Evolutionary conservation across 53 echinoderm and acorn worm species (phyloP).

Genomic region (Echinometra lucunter): DNA sequence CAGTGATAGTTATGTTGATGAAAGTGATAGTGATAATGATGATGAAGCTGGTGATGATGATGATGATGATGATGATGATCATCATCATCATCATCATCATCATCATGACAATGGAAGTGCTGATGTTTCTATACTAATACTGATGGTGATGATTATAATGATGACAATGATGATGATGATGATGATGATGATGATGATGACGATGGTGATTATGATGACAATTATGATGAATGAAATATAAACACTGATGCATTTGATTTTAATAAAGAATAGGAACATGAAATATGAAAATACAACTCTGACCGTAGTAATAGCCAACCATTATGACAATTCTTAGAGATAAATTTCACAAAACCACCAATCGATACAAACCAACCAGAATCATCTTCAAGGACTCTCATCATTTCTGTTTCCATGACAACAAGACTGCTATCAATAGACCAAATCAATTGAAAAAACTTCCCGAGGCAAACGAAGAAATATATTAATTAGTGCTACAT

Average conservation of each 20-base stretch:
- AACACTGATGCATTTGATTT: background rate
- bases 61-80: background rate
- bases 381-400: conserved; percentile 15
- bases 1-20: background rate
- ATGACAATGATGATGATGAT: background rate
- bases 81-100: background rate
- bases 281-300: background rate
- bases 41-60: background rate
- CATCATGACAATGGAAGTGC: background rate
- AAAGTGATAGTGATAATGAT: background rate
- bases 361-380: background rate
- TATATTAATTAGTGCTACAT: background rate
- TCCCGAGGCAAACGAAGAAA: background rate
- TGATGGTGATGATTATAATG: background rate
- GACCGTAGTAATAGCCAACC: background rate
- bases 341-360: background rate
- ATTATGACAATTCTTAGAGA: background rate
- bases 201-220: background rate
- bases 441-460: conserved; percentile 44
- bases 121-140: background rate
- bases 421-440: conserved; percentile 13
- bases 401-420: conserved; percentile 11
- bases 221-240: background rate
- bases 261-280: background rate
- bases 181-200: background rate